Evolutionary conservation across 2,797 vertebrate species (phyloP).

Genomic region (Girardinus metallicus): DNA sequence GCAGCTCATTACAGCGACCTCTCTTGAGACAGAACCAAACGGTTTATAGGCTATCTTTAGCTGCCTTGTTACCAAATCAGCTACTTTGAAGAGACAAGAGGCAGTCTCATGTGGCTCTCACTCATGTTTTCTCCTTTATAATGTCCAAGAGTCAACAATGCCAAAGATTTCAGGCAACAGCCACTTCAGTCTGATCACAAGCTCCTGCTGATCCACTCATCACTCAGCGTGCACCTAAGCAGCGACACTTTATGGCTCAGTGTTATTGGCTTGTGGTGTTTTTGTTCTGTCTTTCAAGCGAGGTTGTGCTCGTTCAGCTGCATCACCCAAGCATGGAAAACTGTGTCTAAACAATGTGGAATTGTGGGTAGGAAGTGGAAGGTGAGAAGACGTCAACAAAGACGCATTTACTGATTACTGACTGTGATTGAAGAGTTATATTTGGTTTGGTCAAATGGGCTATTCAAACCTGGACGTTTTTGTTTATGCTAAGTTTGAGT

Average conservation of each 20-base stretch:
- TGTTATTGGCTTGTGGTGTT: slow-evolving; percentile 28
- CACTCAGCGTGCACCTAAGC: slow-evolving; percentile 11
- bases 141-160: slow-evolving; percentile 42
- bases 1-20: slow-evolving; percentile 66
- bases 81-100: slow-evolving; percentile 64
- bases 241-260: slow-evolving; percentile 14
- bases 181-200: slow-evolving; percentile 46
- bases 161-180: slow-evolving; percentile 29
- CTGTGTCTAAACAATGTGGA: neutral
- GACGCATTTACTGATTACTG: neutral
- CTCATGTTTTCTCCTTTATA: slow-evolving; percentile 39
- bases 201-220: slow-evolving; percentile 26
- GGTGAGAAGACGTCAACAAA: neutral
- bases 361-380: neutral
- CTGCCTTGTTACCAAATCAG: slow-evolving; percentile 69
- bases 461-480: neutral
- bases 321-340: neutral
- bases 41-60: slow-evolving; percentile 56
- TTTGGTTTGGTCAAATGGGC: neutral
- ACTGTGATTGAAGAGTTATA: neutral
- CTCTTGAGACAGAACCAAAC: slow-evolving; percentile 64
- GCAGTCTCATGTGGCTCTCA: slow-evolving; percentile 61
- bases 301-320: neutral
- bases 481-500: neutral
- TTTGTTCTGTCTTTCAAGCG: neutral